These are phyloP conservation scores for Ethmia dodecea DNA, from an alignment of 2,888 invertebrate species.

Conservation along the genomic window DNA sequence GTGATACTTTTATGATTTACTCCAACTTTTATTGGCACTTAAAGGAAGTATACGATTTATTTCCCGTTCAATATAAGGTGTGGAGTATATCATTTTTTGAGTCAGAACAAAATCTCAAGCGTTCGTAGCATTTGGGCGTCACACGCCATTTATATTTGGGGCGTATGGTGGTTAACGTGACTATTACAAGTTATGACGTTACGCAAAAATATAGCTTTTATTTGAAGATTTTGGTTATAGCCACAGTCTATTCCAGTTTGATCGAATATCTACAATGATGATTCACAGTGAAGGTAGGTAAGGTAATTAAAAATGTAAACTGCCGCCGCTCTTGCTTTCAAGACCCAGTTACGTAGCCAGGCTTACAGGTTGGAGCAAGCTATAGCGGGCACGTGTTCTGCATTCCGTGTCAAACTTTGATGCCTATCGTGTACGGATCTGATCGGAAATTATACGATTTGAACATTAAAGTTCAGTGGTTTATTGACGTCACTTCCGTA, in stretches of 20 bases:
- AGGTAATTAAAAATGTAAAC: neutral
- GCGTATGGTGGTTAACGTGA: too few species aligned
- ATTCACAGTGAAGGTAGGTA: too few species aligned
- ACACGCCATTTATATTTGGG: conserved; percentile 47
- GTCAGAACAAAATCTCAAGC: conserved; percentile 52
- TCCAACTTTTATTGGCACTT: conserved; percentile 77
- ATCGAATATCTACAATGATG: too few species aligned
- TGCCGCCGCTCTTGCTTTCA: too few species aligned
- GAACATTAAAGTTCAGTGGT: conserved; percentile 69
- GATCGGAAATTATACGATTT: conserved; percentile 64
- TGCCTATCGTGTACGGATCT: conserved; percentile 49
- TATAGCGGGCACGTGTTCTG: conserved; percentile 23
- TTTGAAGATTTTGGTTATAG: too few species aligned
- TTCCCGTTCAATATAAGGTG: conserved; percentile 73
- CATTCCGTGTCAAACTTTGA: conserved; percentile 47
- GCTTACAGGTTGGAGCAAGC: conserved; percentile 3
- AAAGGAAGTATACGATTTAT: conserved; percentile 76
- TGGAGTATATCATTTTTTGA: conserved; percentile 72
- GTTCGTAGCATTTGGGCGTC: conserved; percentile 50
- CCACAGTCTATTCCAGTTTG: too few species aligned
- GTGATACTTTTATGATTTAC: conserved; percentile 78
- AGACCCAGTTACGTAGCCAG: neutral
- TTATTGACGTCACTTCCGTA: conserved; percentile 74
- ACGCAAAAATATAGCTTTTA: too few species aligned
- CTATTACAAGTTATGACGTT: too few species aligned